Base-by-base conservation (phyloP, 2,888 invertebrate genomes). In the Pandemis cinnamomeana region DNA sequence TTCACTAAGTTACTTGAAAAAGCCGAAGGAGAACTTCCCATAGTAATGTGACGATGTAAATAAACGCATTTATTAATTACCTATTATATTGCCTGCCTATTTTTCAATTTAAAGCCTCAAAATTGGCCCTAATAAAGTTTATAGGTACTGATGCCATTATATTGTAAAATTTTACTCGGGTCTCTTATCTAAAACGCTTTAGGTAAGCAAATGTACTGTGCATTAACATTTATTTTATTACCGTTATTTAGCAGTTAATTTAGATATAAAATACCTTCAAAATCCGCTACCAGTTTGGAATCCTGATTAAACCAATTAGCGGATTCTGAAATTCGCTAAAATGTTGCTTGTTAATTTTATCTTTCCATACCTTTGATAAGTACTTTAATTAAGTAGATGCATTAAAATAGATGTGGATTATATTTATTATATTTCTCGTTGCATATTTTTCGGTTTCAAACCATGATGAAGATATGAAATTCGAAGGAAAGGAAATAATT, bases 211-310 rank as follows among this genome's bases (percentile, higher is more conserved):
- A 72, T 55, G 62, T 63, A 60, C 69, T 68, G 63, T 51, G 51
- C 42, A 69, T 69, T 48, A 73, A 73, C 51, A 73, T 73, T 73
- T 73, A 73, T 72, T 48, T 48, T 48, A n/a, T n/a, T 51, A 44
- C 53, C 27, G 55, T 44, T 60, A 60, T 60, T 60, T 66, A 72
- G 51, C 27, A 61, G 36, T 42, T 72, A 58, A 48, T 27, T 27
- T 41, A 27, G 41, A 48, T 55, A 11, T 13, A 15, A 36, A 27
- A 27, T 69, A 48, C 48, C 61, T n/a, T 41, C 36, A n/a, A 41
- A 61, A 61, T 42, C 27, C 27, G 58, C 61, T 61, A 10, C 63
- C 42, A 63, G 44, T 44, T 63, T 44, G 20, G 20, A 63, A 63
- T 63, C 8, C 63, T 44, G 44, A 63, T 44, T 63, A 44, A 63